Conservation (phyloP, 2,797 vertebrate species). For the Siniperca undulata region DNA sequence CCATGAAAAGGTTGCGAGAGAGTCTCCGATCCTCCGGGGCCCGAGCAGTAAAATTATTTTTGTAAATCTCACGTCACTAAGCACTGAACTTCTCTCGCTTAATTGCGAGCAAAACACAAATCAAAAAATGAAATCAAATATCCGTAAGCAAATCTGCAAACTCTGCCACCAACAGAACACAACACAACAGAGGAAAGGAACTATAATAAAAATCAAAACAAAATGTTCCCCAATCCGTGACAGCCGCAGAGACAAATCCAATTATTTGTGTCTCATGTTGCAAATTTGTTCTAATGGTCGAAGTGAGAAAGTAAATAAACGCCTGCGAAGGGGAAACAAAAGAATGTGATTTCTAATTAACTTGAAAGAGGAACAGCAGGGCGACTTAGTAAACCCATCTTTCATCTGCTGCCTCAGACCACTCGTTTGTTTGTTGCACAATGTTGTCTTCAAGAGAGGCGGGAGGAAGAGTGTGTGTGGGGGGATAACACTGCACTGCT, state of each 20-base stretch:
- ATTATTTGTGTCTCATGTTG: conserved; percentile 89
- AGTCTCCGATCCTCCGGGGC: conserved; percentile 13
- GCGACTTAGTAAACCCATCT: conserved; percentile 87
- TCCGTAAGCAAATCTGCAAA: conserved; percentile 82
- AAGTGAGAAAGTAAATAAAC: conserved; percentile 87
- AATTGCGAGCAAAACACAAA: conserved; percentile 70
- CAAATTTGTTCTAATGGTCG: conserved; percentile 89
- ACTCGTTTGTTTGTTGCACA: conserved; percentile 85
- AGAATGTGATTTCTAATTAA: conserved; percentile 90
- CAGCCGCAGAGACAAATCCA: conserved; percentile 88
- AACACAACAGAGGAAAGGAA: conserved; percentile 64
- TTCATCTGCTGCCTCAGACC: conserved; percentile 86
- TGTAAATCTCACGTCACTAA: conserved; percentile 18
- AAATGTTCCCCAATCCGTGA: conserved; percentile 83
- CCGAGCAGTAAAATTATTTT: background rate
- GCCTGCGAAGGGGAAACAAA: conserved; percentile 86
- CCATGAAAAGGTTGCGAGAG: conserved; percentile 49
- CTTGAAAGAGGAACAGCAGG: conserved; percentile 87
- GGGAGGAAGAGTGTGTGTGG: conserved; percentile 37
- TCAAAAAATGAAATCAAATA: conserved; percentile 75
- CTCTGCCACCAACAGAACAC: conserved; percentile 65
- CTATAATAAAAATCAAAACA: conserved; percentile 83
- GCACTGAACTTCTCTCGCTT: conserved; percentile 64
- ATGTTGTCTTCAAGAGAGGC: conserved; percentile 80
- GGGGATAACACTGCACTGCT: conserved; percentile 62